Conservation (phyloP, 2,888 invertebrate species). For the Germaria angustata region DNA sequence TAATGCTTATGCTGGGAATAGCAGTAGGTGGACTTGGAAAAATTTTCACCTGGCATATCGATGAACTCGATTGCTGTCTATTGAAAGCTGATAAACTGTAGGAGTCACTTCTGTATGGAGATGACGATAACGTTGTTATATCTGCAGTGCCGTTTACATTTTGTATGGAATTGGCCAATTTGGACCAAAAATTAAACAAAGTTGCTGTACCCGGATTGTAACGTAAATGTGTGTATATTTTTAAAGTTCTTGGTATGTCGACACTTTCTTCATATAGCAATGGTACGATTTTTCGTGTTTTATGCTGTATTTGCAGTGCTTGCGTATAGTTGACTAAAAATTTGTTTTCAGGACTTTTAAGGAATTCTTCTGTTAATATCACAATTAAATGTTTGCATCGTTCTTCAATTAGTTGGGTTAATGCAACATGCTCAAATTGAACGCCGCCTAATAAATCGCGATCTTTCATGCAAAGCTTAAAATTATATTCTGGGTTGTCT, state of each 20-base stretch:
- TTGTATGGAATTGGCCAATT: slow-evolving; percentile 82
- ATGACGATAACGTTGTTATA: slow-evolving; percentile 31
- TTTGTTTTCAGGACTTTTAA: slow-evolving; percentile 86
- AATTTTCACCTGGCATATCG: neutral
- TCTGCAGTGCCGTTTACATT: slow-evolving; percentile 67
- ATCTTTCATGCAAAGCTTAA: slow-evolving; percentile 87
- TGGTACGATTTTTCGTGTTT: slow-evolving; percentile 85
- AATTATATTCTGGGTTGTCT: slow-evolving; percentile 79
- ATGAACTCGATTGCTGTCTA: neutral
- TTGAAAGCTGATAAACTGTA: neutral
- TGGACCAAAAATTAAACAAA: slow-evolving; percentile 87
- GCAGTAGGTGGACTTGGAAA: slow-evolving; percentile 50
- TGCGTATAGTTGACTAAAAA: slow-evolving; percentile 91
- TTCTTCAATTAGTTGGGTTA: slow-evolving; percentile 86
- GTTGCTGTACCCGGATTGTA: slow-evolving; percentile 81
- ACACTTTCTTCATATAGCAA: slow-evolving; percentile 84
- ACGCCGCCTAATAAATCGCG: slow-evolving; percentile 86
- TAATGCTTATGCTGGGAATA: slow-evolving; percentile 68
- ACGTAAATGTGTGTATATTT: slow-evolving; percentile 84
- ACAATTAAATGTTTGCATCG: slow-evolving; percentile 90
- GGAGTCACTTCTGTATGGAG: no score
- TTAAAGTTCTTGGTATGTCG: slow-evolving; percentile 84
- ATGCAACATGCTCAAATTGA: slow-evolving; percentile 86
- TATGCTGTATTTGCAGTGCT: slow-evolving; percentile 85
- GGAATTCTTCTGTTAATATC: slow-evolving; percentile 88